These are phyloP conservation scores for Dryobota labecula DNA, from an alignment of 2,888 invertebrate species.

Conservation along the genomic window DNA sequence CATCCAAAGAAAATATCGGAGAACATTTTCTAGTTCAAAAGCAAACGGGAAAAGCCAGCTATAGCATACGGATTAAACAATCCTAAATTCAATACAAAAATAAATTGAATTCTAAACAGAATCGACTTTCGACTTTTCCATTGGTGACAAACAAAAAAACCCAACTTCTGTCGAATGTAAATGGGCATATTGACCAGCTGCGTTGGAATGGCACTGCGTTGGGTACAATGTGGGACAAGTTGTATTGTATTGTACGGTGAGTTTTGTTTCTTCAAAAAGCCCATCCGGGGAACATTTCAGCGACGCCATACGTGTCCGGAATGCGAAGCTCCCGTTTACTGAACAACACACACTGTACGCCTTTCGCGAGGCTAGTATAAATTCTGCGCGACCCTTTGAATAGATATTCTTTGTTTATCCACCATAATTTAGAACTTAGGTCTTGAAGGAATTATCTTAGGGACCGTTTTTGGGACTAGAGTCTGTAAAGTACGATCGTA, in stretches of 20 bases:
- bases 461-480: constrained; percentile 29
- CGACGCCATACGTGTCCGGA: constrained; percentile 76
- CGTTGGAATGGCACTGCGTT: constrained; percentile 34
- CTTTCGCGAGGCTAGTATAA: constrained; percentile 52
- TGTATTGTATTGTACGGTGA: constrained; percentile 68
- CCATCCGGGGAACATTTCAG: constrained; percentile 76
- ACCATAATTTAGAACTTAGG: constrained; percentile 57
- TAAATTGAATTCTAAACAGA: constrained; percentile 65
- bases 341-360: constrained; percentile 49
- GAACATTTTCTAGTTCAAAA: constrained; percentile 20
- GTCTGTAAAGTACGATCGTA: constrained; percentile 23
- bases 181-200: constrained; percentile 64
- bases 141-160: constrained; percentile 57
- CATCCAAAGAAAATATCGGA: not conserved
- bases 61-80: constrained; percentile 45
- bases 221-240: constrained; percentile 49
- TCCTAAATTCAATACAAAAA: constrained; percentile 52
- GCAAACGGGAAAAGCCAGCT: constrained; percentile 5
- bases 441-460: constrained; percentile 48
- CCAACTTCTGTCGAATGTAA: constrained; percentile 61
- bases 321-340: constrained; percentile 62
- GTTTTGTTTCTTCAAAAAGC: constrained; percentile 81
- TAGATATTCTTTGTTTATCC: constrained; percentile 66
- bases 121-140: constrained; percentile 54
- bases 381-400: constrained; percentile 62